Base-by-base conservation (phyloP, 2,797 vertebrate genomes). In the Acipenser ruthenus region DNA sequence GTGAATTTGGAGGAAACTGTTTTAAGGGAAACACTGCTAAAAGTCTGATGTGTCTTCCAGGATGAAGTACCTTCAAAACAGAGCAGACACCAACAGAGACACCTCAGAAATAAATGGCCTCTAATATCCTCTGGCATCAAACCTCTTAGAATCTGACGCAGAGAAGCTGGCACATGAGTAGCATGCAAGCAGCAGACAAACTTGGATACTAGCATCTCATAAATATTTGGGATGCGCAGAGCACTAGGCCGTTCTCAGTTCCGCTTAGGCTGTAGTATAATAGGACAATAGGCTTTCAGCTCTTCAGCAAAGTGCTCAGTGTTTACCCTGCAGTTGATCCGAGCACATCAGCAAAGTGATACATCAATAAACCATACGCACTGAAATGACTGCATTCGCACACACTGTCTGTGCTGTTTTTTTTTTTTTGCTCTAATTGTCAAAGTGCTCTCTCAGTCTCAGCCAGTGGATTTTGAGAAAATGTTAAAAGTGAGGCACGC, bases 281-380 rank as follows among this genome's bases (percentile, higher is more conserved):
- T 6, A 48, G 9, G 37, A 58, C 69, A 70, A n/a, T n/a, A n/a
- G n/a, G 75, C 70, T 77, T 74, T 78, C 69, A 71, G 77, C 65
- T 76, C 78, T 70, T 73, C 77, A 72, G 71, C 60, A 60, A 64
- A 80, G 72, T 63, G 66, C 69, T 73, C 72, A 65, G 64, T 78
- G 71, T 84, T 86, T 86, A 78, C 73, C 76, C 70, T 83, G 78
- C 79, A 84, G 79, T 79, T 79, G 82, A 79, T 83, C 76, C 77
- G 80, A 74, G 62, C 59, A 69, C 70, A 74, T 80, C 73, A 79
- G 82, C 79, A 67, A 63, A 78, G 70, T 67, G 75, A 77, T 78
- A 79, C 62, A 78, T 77, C 74, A 76, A 67, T 0, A 11, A 13
- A 73, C 70, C 70, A 73, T 70, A 78, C 69, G 69, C 65, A 74